These are phyloP conservation scores for Hemiscyllium ocellatum DNA, from an alignment of 2,113 vertebrate genomes.

Conservation along the genomic window DNA sequence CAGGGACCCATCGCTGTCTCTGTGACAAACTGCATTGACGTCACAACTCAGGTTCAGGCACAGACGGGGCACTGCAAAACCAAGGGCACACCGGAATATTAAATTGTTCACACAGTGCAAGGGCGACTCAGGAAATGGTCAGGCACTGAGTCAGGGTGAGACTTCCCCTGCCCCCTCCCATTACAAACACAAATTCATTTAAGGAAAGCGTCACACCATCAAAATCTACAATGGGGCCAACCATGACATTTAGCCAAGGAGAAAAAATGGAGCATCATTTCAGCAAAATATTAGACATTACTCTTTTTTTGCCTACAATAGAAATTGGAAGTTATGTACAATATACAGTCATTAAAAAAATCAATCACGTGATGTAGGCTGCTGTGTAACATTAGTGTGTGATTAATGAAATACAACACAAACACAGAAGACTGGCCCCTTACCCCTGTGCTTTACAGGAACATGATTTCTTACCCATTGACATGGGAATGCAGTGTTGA, in stretches of 20 bases:
- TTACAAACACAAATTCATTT: background rate
- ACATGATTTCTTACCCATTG: background rate
- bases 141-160: background rate
- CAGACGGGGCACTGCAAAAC: background rate
- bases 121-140: background rate
- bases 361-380: no score
- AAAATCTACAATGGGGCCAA: background rate
- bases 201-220: background rate
- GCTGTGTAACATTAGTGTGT: background rate
- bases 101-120: background rate
- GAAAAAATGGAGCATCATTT: no score
- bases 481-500: no score
- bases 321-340: no score
- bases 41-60: slow-evolving; percentile 36
- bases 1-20: background rate
- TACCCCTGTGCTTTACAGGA: background rate
- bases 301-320: no score
- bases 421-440: background rate
- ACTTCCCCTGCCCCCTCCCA: background rate
- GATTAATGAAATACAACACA: background rate
- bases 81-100: background rate
- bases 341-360: no score
- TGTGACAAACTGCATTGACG: background rate
- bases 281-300: no score
- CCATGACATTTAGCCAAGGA: background rate